A percentile compares a stretch with the other conserved stretches of the same genome.
Conservation (phyloP, 2,888 invertebrate species). For the Pilophorus perplexus region DNA sequence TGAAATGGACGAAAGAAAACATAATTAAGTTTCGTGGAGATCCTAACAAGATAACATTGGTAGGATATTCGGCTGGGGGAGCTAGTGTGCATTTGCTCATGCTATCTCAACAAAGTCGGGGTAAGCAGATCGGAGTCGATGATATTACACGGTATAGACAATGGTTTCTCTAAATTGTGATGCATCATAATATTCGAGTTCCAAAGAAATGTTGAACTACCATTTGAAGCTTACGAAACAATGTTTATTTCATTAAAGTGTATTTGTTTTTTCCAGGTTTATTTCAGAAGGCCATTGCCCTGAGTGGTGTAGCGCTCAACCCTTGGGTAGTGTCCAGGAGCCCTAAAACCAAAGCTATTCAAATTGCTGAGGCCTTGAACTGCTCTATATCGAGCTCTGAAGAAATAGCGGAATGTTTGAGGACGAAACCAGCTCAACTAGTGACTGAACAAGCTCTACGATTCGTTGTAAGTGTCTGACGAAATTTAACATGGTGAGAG, state of each 20-base stretch:
- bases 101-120: conserved; percentile 55
- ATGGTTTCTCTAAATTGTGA: background rate
- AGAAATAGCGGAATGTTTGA: background rate
- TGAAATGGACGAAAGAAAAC: conserved; percentile 54
- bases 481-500: too few relatives aligned
- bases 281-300: conserved; percentile 21
- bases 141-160: background rate
- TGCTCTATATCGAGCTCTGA: background rate
- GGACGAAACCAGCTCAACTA: background rate
- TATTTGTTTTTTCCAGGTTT: conserved; percentile 22
- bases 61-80: conserved; percentile 56
- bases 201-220: too few relatives aligned
- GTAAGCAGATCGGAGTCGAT: too few relatives aligned
- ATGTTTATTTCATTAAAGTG: too few relatives aligned
- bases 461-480: conserved; percentile 2
- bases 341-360: background rate
- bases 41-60: conserved; percentile 64
- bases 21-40: conserved; percentile 54
- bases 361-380: background rate
- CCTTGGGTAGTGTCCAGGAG: background rate
- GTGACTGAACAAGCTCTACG: background rate
- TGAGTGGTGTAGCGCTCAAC: conserved; percentile 1
- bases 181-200: too few relatives aligned
- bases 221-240: too few relatives aligned
- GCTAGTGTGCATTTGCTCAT: conserved; percentile 67